phyloP scores from a whole-genome alignment of 2,113 vertebrate species.

The Catharus bicknelli region DNA sequence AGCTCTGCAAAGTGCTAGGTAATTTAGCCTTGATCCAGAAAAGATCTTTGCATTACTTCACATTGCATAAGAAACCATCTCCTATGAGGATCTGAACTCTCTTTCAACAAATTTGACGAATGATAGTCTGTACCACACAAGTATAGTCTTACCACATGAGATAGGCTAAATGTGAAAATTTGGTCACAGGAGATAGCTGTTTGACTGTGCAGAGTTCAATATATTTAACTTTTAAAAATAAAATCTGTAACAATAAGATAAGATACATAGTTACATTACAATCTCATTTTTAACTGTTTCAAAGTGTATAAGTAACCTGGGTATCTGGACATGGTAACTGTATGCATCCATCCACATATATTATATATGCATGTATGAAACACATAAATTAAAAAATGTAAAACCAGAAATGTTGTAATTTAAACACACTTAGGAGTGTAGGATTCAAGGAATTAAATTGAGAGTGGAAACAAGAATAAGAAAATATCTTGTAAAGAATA shows the following conservation, averaged over 20 bases:
- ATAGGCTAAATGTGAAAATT: background rate
- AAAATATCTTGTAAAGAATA: background rate
- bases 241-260: background rate
- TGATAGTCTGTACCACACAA: background rate
- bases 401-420: background rate
- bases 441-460: slow-evolving; percentile 10
- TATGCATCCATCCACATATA: too few species aligned
- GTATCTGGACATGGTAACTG: background rate
- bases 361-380: background rate
- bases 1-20: background rate
- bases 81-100: background rate
- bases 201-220: background rate
- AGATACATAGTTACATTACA: background rate
- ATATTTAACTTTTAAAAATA: background rate
- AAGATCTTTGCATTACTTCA: background rate
- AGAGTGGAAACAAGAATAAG: background rate
- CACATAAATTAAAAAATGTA: background rate
- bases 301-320: background rate
- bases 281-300: background rate
- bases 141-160: background rate
- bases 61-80: background rate
- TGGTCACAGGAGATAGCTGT: background rate
- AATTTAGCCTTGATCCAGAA: background rate
- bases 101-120: background rate
- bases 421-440: background rate